Evolutionary conservation across 2,888 invertebrate species (phyloP).

Genomic region (Nomada hirtipes): DNA sequence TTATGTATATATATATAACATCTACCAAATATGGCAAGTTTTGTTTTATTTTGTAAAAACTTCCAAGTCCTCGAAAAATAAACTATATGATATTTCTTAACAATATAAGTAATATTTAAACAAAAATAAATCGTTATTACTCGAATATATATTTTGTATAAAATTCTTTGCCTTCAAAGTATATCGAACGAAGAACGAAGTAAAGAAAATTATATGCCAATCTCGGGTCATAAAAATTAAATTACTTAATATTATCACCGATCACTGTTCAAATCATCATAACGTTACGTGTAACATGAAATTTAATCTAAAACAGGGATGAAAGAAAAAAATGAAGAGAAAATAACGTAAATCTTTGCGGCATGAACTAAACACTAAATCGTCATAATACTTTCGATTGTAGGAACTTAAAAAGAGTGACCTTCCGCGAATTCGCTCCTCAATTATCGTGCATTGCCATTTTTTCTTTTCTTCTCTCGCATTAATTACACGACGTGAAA

Average conservation of each 20-base stretch:
- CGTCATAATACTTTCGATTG: slow-evolving; percentile 49
- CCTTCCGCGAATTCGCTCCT: slow-evolving; percentile 19
- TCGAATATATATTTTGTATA: slow-evolving; percentile 41
- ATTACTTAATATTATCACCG: slow-evolving; percentile 10
- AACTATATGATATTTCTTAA: slow-evolving; percentile 68
- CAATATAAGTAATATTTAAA: slow-evolving; percentile 64
- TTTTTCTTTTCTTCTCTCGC: not conserved
- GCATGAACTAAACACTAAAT: slow-evolving; percentile 42
- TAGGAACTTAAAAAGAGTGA: slow-evolving; percentile 54
- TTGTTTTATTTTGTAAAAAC: slow-evolving; percentile 68
- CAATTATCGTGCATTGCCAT: slow-evolving; percentile 10
- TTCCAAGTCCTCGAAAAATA: slow-evolving; percentile 66
- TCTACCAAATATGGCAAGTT: slow-evolving; percentile 60
- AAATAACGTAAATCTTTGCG: slow-evolving; percentile 3
- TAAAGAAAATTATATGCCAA: slow-evolving; percentile 15
- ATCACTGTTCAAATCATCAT: not conserved
- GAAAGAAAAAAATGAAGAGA: not conserved
- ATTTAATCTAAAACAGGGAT: not conserved
- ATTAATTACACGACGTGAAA: not conserved
- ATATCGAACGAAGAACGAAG: slow-evolving; percentile 16
- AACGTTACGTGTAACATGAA: not conserved
- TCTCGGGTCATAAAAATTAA: slow-evolving; percentile 32
- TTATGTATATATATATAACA: slow-evolving; percentile 51
- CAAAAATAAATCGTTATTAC: slow-evolving; percentile 52
- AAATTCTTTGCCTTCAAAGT: slow-evolving; percentile 37